Percentiles rank a stretch among this genome's conserved stretches.
Conservation (phyloP, 2,113 vertebrate genomes). For the Alethe diademata region DNA sequence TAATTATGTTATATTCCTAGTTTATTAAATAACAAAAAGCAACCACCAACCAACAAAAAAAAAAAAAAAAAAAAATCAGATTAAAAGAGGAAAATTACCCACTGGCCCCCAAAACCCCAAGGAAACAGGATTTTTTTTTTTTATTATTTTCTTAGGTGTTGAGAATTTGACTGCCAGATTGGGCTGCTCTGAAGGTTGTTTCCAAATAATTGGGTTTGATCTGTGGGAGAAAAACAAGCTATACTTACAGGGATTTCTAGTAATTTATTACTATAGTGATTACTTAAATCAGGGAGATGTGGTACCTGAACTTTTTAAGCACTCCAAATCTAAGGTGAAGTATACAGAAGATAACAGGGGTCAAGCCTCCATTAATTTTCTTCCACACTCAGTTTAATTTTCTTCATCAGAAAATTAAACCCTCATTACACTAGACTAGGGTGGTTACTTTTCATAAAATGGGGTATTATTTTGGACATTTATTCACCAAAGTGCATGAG, state of each 20-base stretch:
- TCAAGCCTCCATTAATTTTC: not conserved
- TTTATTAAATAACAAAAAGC: not conserved
- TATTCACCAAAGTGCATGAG: not conserved
- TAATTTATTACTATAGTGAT: not conserved
- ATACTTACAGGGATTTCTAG: not conserved
- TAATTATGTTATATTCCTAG: not conserved
- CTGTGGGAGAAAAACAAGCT: not conserved
- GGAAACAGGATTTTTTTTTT: not conserved
- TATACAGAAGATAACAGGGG: not conserved
- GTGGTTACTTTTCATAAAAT: not conserved
- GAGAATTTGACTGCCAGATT: not conserved
- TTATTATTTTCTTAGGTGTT: not conserved
- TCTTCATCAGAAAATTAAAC: not conserved
- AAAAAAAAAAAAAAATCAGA: not conserved
- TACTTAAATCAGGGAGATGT: not conserved
- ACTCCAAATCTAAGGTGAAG: not conserved
- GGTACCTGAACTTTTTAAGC: not conserved
- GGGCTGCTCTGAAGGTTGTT: not conserved
- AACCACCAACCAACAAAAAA: not conserved
- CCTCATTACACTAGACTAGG: not conserved
- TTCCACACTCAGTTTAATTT: not conserved
- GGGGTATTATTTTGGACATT: not conserved
- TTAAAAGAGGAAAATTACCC: not conserved
- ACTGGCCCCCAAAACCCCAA: fast-evolving
- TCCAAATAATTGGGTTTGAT: not conserved